phyloP scores from a whole-genome alignment of 2,797 vertebrate genomes.

The Mormyrus hasselquistii region DNA sequence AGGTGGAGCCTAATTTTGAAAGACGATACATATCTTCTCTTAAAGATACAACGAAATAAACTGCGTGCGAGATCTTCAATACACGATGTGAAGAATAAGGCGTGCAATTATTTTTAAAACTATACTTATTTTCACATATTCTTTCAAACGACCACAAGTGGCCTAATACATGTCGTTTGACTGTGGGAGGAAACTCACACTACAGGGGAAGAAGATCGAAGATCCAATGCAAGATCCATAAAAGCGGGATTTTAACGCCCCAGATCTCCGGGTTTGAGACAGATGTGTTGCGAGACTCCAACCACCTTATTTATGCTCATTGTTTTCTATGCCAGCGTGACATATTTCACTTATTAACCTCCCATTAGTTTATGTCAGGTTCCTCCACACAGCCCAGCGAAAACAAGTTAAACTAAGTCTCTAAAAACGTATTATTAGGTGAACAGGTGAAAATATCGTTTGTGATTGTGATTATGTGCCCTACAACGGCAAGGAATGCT shows the following conservation, averaged over 20 bases:
- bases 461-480: background rate
- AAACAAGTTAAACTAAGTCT: background rate
- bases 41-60: slow-evolving; percentile 14
- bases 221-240: background rate
- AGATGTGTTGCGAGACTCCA: background rate
- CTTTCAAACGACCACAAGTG: background rate
- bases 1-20: slow-evolving; percentile 18
- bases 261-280: background rate
- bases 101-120: slow-evolving; percentile 22
- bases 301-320: background rate
- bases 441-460: background rate
- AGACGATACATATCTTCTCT: background rate
- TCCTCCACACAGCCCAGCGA: background rate
- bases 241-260: background rate
- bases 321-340: background rate
- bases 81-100: slow-evolving; percentile 26
- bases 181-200: background rate
- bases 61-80: slow-evolving; percentile 20
- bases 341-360: background rate
- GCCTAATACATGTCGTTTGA: background rate
- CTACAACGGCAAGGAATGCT: background rate
- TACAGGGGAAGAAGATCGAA: background rate
- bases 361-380: background rate
- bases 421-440: background rate
- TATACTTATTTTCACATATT: background rate